phyloP scores from a whole-genome alignment of 1,140 invertebrate genomes.

The Drosophila erecta region DNA sequence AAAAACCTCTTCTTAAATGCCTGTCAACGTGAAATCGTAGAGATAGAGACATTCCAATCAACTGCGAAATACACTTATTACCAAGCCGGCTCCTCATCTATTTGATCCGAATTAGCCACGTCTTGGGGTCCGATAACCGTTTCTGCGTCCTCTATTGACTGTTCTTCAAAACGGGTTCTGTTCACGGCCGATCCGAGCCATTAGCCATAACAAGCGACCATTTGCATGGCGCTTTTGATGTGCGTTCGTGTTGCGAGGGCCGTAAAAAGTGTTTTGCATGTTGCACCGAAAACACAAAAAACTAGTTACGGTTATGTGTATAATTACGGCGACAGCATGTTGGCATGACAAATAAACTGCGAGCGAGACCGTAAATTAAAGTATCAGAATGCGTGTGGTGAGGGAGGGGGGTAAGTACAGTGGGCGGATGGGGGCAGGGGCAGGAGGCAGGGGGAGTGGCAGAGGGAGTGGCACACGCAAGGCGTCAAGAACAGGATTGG shows the following conservation, averaged over 20 bases:
- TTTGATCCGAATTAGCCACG: slow-evolving; percentile 5
- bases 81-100: slow-evolving; percentile 2
- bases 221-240: slow-evolving; percentile 52
- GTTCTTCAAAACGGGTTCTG: slow-evolving; percentile 28
- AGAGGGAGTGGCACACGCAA: slow-evolving; percentile 10
- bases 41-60: slow-evolving; percentile 7
- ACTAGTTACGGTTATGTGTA: slow-evolving; percentile 71
- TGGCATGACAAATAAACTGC: slow-evolving; percentile 76
- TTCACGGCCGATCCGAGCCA: slow-evolving; percentile 31
- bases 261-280: slow-evolving; percentile 58
- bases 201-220: slow-evolving; percentile 58
- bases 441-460: not conserved
- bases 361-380: slow-evolving; percentile 74
- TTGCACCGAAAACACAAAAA: slow-evolving; percentile 32
- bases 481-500: slow-evolving; percentile 15
- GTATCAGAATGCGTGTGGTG: slow-evolving; percentile 74
- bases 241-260: slow-evolving; percentile 32
- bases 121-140: slow-evolving; percentile 21
- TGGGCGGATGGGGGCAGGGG: not conserved
- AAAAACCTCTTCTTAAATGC: not conserved
- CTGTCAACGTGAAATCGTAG: not conserved
- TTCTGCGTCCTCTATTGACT: slow-evolving; percentile 31
- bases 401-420: not conserved
- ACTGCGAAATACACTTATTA: slow-evolving; percentile 18
- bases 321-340: slow-evolving; percentile 59